phyloP scores from a whole-genome alignment of 2,113 vertebrate species.

The Pseudorectes ferrugineus region DNA sequence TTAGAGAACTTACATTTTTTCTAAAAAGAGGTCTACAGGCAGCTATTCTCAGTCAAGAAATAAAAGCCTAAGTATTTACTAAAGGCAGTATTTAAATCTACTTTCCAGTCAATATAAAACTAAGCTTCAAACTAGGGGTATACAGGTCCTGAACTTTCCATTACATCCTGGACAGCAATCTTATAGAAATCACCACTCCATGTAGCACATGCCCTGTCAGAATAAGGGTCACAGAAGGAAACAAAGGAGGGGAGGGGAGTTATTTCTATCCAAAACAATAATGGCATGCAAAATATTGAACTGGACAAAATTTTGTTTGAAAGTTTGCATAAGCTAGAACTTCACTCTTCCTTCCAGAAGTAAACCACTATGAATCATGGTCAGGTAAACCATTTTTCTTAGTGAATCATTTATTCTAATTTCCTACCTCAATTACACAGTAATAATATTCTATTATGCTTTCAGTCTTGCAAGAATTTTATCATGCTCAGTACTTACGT shows the following conservation, averaged over 20 bases:
- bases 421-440: background rate
- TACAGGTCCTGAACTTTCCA: background rate
- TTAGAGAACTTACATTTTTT: accelerated
- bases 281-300: background rate
- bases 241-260: accelerated
- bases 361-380: background rate
- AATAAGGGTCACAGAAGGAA: background rate
- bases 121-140: background rate
- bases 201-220: accelerated
- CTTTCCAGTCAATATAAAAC: background rate
- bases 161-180: background rate
- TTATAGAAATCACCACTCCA: background rate
- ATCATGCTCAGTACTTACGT: constrained; percentile 65
- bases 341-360: background rate
- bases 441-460: background rate
- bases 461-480: background rate
- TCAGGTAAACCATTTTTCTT: background rate
- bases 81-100: background rate
- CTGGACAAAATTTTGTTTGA: background rate
- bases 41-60: background rate
- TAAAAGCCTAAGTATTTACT: background rate
- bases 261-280: background rate
- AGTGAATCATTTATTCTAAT: background rate
- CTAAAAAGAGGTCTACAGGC: background rate
- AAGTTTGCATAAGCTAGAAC: background rate